These are phyloP conservation scores for Myanophis thanlyinensis DNA, from an alignment of 2,113 vertebrate species.

Conservation along the genomic window DNA sequence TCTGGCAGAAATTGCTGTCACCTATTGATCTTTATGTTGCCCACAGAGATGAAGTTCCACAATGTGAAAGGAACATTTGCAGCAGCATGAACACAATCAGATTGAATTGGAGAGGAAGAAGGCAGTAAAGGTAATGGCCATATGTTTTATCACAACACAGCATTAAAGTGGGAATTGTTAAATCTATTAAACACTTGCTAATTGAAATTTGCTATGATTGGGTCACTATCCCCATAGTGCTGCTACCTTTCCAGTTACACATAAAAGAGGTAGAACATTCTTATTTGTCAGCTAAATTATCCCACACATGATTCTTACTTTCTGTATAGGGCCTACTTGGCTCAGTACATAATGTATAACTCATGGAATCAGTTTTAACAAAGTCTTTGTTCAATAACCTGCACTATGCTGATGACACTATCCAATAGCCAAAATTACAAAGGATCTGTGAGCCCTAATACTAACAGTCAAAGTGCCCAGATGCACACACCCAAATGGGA, in stretches of 20 bases:
- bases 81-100: neutral
- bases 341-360: neutral
- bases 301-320: accelerated
- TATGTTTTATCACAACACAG: conserved; percentile 5
- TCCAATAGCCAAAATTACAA: neutral
- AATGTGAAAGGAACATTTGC: neutral
- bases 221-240: neutral
- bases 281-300: neutral
- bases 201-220: neutral
- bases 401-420: neutral
- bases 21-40: neutral
- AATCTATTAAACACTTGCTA: neutral
- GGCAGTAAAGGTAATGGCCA: neutral
- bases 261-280: neutral
- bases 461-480: neutral
- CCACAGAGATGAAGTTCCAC: neutral
- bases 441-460: neutral
- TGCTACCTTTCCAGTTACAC: neutral
- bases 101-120: neutral
- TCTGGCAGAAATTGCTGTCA: neutral
- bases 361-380: neutral
- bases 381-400: neutral
- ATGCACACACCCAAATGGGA: neutral
- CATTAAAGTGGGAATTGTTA: neutral
- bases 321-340: neutral